These are phyloP conservation scores for Aporrectodea caliginosa DNA, from an alignment of 1,140 invertebrate genomes.

Conservation along the genomic window DNA sequence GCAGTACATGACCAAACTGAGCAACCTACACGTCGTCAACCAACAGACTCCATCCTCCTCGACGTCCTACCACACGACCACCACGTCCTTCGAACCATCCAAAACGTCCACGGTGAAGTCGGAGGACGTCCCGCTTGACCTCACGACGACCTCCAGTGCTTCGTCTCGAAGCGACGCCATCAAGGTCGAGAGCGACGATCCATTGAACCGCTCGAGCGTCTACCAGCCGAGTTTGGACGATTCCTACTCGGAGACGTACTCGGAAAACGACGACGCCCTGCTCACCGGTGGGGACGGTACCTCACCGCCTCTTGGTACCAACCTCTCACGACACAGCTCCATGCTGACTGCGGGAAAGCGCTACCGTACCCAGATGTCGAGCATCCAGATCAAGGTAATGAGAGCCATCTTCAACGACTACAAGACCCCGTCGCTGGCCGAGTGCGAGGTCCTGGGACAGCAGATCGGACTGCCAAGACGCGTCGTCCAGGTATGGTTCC, in stretches of 20 bases:
- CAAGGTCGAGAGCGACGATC: not conserved
- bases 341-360: conserved; percentile 60
- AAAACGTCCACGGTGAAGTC: conserved; percentile 9
- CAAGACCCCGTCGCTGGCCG: conserved; percentile 98
- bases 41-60: not conserved
- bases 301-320: not conserved
- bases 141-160: not conserved
- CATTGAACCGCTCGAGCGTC: not conserved
- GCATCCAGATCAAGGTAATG: conserved; percentile 84
- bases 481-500: conserved; percentile 94
- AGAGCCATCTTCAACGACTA: conserved; percentile 89
- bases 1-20: not conserved
- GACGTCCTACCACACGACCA: not conserved
- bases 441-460: conserved; percentile 87
- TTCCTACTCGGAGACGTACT: not conserved
- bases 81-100: not conserved
- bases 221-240: not conserved
- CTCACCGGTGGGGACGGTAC: not conserved
- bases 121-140: not conserved
- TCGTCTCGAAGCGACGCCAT: not conserved
- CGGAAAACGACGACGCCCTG: not conserved
- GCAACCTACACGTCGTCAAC: not conserved
- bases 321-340: not conserved
- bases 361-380: conserved; percentile 82
- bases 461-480: conserved; percentile 87